Evolutionary conservation across 1,140 invertebrate genomes (phyloP).

Genomic region (Camponotus floridanus): DNA sequence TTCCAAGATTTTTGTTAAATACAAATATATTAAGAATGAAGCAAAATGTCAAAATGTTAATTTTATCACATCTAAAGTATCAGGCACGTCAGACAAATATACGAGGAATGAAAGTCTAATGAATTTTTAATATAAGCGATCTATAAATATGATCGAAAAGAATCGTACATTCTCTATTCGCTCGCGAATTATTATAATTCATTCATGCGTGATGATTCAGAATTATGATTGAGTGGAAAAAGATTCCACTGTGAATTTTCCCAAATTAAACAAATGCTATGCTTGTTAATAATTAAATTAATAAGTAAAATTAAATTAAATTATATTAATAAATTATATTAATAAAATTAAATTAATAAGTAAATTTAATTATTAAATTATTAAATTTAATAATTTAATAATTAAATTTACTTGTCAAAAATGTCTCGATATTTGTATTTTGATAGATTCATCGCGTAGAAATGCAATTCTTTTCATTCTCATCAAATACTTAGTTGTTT

Average conservation of each 20-base stretch:
- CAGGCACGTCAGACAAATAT: neutral
- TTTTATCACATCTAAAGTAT: neutral
- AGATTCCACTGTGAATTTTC: neutral
- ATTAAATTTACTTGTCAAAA: neutral
- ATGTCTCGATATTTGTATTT: neutral
- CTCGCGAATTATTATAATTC: neutral
- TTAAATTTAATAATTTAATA: neutral
- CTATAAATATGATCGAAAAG: conserved; percentile 34
- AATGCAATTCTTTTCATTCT: neutral
- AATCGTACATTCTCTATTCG: neutral
- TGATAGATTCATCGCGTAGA: neutral
- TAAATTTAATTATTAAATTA: too few species aligned
- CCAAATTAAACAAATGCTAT: neutral
- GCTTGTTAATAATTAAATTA: neutral
- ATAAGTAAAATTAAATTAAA: too few species aligned
- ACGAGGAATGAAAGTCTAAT: conserved; percentile 4
- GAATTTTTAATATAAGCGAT: conserved; percentile 4
- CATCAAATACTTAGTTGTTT: neutral
- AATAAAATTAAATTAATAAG: too few species aligned
- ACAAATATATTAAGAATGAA: neutral
- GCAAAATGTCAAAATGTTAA: neutral
- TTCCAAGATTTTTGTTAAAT: neutral
- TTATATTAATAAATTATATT: too few species aligned
- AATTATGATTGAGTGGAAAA: neutral
- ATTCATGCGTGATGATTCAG: conserved; percentile 17